These are phyloP conservation scores for Himalopsyche tibetana DNA, from an alignment of 2,888 invertebrate genomes.

Conservation along the genomic window DNA sequence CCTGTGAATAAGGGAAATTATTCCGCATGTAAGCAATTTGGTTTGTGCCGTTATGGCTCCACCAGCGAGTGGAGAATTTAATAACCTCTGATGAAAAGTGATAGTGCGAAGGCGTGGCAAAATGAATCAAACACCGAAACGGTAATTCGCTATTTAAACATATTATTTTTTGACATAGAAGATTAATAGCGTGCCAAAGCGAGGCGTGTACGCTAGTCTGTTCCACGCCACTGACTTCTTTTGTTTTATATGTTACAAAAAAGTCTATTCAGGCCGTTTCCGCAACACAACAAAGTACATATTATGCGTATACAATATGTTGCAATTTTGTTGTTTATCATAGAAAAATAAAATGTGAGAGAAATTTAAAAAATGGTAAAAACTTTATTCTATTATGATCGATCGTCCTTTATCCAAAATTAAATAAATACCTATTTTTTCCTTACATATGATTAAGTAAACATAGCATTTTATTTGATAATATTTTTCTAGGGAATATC, in stretches of 20 bases:
- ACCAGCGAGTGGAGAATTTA: slow-evolving; percentile 5
- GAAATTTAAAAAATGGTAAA: too few species aligned
- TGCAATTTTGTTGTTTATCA: too few species aligned
- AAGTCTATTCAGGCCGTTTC: background rate
- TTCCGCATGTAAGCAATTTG: slow-evolving; percentile 47
- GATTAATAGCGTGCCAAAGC: slow-evolving; percentile 39
- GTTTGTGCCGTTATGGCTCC: background rate
- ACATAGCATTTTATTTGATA: too few species aligned
- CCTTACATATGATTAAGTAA: too few species aligned
- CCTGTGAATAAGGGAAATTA: slow-evolving; percentile 33
- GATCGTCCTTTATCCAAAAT: too few species aligned
- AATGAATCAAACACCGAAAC: slow-evolving; percentile 6
- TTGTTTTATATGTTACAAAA: background rate
- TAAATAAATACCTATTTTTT: too few species aligned
- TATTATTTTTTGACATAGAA: slow-evolving; percentile 48
- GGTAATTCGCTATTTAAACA: slow-evolving; percentile 41
- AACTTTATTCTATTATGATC: too few species aligned
- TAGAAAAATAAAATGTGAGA: too few species aligned
- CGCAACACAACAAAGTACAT: too few species aligned
- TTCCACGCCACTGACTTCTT: slow-evolving; percentile 23
- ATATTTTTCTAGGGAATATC: too few species aligned
- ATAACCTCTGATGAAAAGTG: slow-evolving; percentile 45
- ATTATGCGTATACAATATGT: too few species aligned
- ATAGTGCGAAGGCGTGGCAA: slow-evolving; percentile 14
- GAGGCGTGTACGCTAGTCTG: background rate